These are phyloP conservation scores for Zoanthus sociatus DNA, from an alignment of 92 coral and sea anemone genomes.

Conservation along the genomic window DNA sequence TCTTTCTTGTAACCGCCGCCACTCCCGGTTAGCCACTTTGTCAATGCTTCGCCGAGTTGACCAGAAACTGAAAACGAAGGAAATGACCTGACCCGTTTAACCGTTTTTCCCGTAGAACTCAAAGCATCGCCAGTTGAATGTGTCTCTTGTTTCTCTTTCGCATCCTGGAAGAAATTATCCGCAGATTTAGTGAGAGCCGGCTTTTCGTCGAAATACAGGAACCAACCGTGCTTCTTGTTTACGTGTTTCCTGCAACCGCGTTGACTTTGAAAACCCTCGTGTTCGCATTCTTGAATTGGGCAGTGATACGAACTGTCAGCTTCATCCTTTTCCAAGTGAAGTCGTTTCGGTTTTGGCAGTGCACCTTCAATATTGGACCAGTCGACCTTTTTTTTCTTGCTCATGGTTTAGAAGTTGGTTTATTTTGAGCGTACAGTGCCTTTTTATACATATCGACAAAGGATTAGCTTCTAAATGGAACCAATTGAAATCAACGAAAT, in stretches of 20 bases:
- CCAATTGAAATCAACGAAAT: slow-evolving; percentile 25
- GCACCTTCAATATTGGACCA: slow-evolving; percentile 26
- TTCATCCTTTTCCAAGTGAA: slow-evolving; percentile 23
- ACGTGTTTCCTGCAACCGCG: slow-evolving; percentile 13
- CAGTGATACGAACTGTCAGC: slow-evolving; percentile 24
- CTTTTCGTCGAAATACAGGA: slow-evolving; percentile 24
- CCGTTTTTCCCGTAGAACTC: slow-evolving; percentile 21
- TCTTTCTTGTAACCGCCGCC: slow-evolving; percentile 17
- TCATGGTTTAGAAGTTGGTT: slow-evolving; percentile 21
- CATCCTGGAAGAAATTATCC: not conserved
- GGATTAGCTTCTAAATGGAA: slow-evolving; percentile 22
- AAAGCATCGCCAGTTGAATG: slow-evolving; percentile 3
- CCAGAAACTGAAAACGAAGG: slow-evolving; percentile 3
- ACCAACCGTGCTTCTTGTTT: slow-evolving; percentile 19
- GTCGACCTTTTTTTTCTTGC: slow-evolving; percentile 19
- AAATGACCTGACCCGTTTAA: slow-evolving; percentile 1
- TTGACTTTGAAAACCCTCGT: slow-evolving; percentile 20
- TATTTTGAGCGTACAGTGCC: slow-evolving; percentile 26
- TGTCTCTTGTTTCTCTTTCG: slow-evolving; percentile 18
- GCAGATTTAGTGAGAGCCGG: slow-evolving; percentile 29
- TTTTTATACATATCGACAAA: slow-evolving; percentile 21
- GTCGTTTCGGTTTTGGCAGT: slow-evolving; percentile 31
- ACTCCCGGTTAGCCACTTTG: slow-evolving; percentile 12
- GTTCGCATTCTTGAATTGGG: slow-evolving; percentile 20
- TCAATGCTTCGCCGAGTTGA: slow-evolving; percentile 17